phyloP scores from a whole-genome alignment of 2,888 invertebrate genomes.

The Scaeva pyrastri region DNA sequence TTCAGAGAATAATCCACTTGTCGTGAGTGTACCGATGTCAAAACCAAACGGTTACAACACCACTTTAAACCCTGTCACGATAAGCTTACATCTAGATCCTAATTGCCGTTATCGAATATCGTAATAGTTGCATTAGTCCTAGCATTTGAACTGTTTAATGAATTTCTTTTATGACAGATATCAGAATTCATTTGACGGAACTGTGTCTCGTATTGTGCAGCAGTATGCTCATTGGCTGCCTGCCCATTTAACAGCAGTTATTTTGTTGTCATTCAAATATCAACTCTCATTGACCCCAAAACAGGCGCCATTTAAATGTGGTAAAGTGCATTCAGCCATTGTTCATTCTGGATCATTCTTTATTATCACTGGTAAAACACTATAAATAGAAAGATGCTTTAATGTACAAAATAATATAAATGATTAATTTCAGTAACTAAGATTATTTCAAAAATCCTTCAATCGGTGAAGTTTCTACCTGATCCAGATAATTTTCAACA shows the following conservation, averaged over 20 bases:
- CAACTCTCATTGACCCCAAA: constrained; percentile 84
- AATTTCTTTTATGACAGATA: constrained; percentile 77
- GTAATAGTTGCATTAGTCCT: constrained; percentile 81
- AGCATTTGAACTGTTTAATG: neutral
- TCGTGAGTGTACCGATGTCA: constrained; percentile 86
- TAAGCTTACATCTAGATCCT: constrained; percentile 89
- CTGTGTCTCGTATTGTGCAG: constrained; percentile 87
- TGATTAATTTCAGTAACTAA: constrained; percentile 71
- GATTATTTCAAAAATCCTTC: constrained; percentile 77
- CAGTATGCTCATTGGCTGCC: constrained; percentile 88
- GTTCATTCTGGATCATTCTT: constrained; percentile 85
- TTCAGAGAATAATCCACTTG: constrained; percentile 85
- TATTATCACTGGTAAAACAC: constrained; percentile 80
- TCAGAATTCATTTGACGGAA: constrained; percentile 86
- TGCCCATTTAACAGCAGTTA: constrained; percentile 87
- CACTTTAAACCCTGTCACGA: constrained; percentile 84
- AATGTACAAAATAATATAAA: neutral
- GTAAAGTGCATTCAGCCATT: constrained; percentile 86
- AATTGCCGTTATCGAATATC: constrained; percentile 89
- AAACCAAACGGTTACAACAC: constrained; percentile 84
- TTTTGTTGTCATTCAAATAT: constrained; percentile 86
- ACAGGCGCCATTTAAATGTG: constrained; percentile 82
- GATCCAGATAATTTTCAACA: constrained; percentile 77
- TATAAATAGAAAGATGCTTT: neutral
- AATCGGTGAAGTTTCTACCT: constrained; percentile 71